Evolutionary conservation across 2,113 vertebrate species (phyloP).

Genomic region (Oceanites oceanicus): DNA sequence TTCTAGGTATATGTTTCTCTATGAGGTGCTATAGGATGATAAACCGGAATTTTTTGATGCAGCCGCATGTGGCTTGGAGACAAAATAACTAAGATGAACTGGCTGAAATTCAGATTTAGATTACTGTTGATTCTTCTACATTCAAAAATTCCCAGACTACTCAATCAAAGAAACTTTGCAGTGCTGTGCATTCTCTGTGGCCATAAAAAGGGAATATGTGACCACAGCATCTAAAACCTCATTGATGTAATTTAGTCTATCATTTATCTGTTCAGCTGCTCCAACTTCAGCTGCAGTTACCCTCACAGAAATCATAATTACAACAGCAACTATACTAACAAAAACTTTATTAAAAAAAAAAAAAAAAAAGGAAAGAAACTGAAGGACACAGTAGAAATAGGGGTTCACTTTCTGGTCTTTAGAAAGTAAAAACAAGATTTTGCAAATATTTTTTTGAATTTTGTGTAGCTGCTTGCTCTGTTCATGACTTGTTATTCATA

Average conservation of each 20-base stretch:
- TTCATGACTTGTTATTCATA: neutral
- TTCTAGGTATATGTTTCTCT: neutral
- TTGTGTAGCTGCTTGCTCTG: neutral
- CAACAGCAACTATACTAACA: neutral
- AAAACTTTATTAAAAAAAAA: neutral
- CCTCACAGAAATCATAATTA: neutral
- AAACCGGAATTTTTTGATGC: neutral
- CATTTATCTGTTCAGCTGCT: neutral
- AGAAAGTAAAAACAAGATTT: neutral
- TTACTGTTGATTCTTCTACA: neutral
- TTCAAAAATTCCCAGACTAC: neutral
- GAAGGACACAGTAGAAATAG: neutral
- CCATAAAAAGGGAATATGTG: neutral
- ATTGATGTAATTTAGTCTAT: neutral
- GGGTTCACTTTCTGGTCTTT: neutral
- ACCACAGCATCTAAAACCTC: neutral
- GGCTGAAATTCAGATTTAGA: neutral
- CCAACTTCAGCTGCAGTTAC: neutral
- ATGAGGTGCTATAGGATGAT: neutral
- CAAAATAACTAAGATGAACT: neutral
- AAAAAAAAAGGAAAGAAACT: neutral
- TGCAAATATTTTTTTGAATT: neutral
- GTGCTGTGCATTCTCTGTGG: neutral
- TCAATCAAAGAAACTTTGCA: neutral
- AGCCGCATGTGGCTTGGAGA: neutral